Base-by-base conservation (phyloP, 1,140 invertebrate genomes). In the Pseudomyrmex pallidus region DNA sequence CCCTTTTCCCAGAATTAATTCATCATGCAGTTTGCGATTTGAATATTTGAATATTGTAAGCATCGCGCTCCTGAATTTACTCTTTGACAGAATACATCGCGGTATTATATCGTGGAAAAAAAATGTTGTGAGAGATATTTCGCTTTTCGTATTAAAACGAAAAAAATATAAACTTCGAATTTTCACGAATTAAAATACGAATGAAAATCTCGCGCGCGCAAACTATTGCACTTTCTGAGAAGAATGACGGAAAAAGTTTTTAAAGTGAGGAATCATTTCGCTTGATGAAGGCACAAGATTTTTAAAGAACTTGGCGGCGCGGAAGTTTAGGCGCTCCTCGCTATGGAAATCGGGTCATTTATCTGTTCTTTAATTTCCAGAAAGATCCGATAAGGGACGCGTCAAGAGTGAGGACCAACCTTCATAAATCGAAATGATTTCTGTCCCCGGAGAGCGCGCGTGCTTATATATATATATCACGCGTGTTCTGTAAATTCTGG, bases 401-500 rank as follows among this genome's bases (percentile, higher is more conserved):
- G 66, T 35, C 13, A 12, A 56, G 46, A 72, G 67, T 72, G 66
- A 59, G 50, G 76, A 57, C 12, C 25, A 9, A 12, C 10, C 54
- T 52, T 70, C 64, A 70, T 78, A 78, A 78, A 78, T 78, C 54
- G 54, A 13, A 15, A 25, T 48, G 76, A 78, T 70, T 7, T 20
- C 12, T 25, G 62, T 67, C 35, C 64, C 52, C 7, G 64, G 46
- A 17, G 52, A 17, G 54, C 54, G 35, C 35, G 35, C 35, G 35
- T 35, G 35, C 35, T 35, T 35, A 7, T 35, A 35, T 7, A 1
- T 35, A 7, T 80, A 59, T 72, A 70, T 80, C 76, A 72, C 44
- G 56, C 9, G 66, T 80, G 66, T 80, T 80, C 66, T 80, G 76
- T 70, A 80, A 80, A 80, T 80, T 80, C 54, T 17, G 66, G 76